Percentiles rank a stretch among this genome's conserved stretches.
Evolutionary conservation across 2,797 vertebrate genomes (phyloP).

Genomic region (Kryptolebias ocellatus): DNA sequence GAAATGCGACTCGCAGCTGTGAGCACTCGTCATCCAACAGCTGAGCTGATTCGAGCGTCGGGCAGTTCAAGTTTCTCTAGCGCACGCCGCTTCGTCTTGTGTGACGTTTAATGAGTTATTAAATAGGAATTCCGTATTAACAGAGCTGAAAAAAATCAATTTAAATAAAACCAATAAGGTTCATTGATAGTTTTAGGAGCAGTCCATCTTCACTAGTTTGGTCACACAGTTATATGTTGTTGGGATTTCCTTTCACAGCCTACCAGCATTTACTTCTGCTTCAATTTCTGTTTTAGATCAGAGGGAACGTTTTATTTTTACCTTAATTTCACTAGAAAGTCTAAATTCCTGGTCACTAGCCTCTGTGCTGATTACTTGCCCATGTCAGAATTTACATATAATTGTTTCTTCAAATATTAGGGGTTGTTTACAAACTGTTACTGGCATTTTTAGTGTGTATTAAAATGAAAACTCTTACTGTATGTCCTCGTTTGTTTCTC

Average conservation of each 20-base stretch:
- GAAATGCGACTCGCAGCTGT: background rate
- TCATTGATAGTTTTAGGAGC: too few relatives aligned
- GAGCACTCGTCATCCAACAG: background rate
- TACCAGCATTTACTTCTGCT: slow-evolving; percentile 32
- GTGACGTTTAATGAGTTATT: background rate
- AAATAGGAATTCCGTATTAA: background rate
- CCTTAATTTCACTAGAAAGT: slow-evolving; percentile 21
- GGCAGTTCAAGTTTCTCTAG: background rate
- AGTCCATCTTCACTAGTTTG: too few relatives aligned
- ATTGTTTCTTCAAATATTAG: slow-evolving; percentile 4
- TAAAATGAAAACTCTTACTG: background rate
- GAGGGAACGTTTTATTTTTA: slow-evolving; percentile 9
- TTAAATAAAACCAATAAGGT: too few relatives aligned
- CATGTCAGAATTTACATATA: slow-evolving; percentile 14
- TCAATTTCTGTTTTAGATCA: slow-evolving; percentile 33
- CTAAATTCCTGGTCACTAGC: background rate
- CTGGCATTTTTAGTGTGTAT: background rate
- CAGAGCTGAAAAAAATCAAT: too few relatives aligned
- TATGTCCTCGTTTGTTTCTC: slow-evolving; percentile 39
- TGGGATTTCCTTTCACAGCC: too few relatives aligned
- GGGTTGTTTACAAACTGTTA: background rate
- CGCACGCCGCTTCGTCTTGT: background rate
- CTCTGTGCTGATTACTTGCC: slow-evolving; percentile 3
- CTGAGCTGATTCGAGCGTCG: background rate
- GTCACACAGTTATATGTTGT: too few relatives aligned